These are phyloP conservation scores for Nesogale talazaci DNA, from an alignment of 2,113 vertebrate species.

Conservation along the genomic window DNA sequence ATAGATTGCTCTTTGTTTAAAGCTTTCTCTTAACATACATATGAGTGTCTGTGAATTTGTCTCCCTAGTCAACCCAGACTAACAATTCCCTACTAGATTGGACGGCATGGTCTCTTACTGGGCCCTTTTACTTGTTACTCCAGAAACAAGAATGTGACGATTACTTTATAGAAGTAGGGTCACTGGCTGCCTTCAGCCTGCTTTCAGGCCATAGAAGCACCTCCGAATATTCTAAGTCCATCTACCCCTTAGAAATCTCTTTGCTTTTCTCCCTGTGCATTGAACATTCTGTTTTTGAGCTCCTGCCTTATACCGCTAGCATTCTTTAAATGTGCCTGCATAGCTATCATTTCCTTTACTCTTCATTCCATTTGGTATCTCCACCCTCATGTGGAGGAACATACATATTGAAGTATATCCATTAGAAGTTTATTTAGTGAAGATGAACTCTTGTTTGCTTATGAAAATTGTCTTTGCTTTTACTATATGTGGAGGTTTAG, in stretches of 20 bases:
- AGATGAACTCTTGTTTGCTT: background rate
- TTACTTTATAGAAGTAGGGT: background rate
- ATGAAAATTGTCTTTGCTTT: background rate
- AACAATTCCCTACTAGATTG: background rate
- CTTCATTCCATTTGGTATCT: background rate
- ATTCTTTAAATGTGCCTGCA: too few relatives aligned
- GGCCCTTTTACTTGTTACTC: background rate
- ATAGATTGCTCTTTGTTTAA: too few relatives aligned
- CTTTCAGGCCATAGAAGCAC: background rate
- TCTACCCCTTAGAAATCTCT: background rate
- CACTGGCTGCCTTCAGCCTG: background rate
- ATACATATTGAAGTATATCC: background rate
- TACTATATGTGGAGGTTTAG: too few relatives aligned
- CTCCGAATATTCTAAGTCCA: background rate
- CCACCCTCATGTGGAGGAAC: background rate
- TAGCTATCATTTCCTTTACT: background rate
- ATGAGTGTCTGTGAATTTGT: too few relatives aligned
- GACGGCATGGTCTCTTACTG: background rate
- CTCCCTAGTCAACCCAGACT: too few relatives aligned
- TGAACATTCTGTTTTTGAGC: background rate
- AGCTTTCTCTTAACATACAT: too few relatives aligned
- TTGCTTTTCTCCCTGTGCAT: background rate
- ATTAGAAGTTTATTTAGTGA: background rate
- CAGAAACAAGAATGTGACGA: background rate
- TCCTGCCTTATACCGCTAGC: too few relatives aligned